Conservation (phyloP, 2,888 invertebrate genomes). For the Scaptomyza caliginosa region DNA sequence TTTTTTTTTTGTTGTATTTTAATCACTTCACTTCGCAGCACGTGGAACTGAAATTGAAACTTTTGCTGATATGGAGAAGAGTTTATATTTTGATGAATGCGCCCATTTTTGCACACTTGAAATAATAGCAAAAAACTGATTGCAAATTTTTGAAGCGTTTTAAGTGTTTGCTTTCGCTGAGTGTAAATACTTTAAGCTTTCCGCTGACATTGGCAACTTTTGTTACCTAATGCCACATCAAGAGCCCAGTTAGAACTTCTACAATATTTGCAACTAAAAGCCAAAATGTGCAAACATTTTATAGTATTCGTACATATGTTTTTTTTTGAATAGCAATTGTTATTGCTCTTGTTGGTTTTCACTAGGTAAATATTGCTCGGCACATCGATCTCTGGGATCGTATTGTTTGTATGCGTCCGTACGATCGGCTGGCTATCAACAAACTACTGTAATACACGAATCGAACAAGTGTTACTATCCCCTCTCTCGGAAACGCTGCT, state of each 20-base stretch:
- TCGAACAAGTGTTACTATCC: slow-evolving; percentile 73
- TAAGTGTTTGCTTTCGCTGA: neutral
- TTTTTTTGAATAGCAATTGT: slow-evolving; percentile 14
- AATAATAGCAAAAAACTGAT: neutral
- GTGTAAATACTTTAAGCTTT: slow-evolving; percentile 17
- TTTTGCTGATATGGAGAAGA: slow-evolving; percentile 53
- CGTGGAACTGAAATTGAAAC: slow-evolving; percentile 15
- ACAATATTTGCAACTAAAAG: slow-evolving; percentile 15
- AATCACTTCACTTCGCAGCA: slow-evolving; percentile 40
- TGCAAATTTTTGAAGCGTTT: neutral
- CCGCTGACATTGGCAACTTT: slow-evolving; percentile 45
- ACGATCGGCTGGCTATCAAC: slow-evolving; percentile 71
- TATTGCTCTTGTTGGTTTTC: slow-evolving; percentile 32
- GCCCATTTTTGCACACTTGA: slow-evolving; percentile 14
- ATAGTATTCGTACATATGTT: slow-evolving; percentile 13
- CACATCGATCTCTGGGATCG: slow-evolving; percentile 58
- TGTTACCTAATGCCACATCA: slow-evolving; percentile 64
- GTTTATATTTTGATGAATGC: slow-evolving; percentile 43
- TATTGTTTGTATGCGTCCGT: slow-evolving; percentile 62
- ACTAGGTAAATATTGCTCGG: slow-evolving; percentile 40
- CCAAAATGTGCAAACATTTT: slow-evolving; percentile 23
- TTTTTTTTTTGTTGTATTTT: slow-evolving; percentile 16
- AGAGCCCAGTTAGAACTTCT: slow-evolving; percentile 13
- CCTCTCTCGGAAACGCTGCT: slow-evolving; percentile 39
- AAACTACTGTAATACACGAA: slow-evolving; percentile 79